phyloP scores from a whole-genome alignment of 2,797 vertebrate genomes.

The Hemitrygon akajei region DNA sequence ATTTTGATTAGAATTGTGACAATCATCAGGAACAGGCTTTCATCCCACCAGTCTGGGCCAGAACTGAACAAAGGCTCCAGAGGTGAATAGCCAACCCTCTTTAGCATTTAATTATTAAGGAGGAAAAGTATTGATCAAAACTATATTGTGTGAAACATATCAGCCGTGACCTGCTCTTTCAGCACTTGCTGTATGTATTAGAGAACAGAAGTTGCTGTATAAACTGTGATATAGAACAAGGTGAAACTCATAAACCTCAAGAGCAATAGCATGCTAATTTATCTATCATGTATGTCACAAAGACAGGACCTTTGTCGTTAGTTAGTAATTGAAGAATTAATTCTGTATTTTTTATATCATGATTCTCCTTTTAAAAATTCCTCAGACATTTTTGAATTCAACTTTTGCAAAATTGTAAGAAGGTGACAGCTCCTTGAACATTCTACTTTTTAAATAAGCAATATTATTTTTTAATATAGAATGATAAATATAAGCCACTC shows the following conservation, averaged over 20 bases:
- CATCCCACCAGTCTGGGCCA: background rate
- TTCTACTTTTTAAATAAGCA: background rate
- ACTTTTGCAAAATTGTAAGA: background rate
- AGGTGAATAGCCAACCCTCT: background rate
- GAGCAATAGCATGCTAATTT: slow-evolving; percentile 19
- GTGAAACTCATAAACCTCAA: slow-evolving; percentile 11
- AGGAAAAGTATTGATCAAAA: slow-evolving; percentile 22
- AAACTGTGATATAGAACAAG: background rate
- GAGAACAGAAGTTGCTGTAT: background rate
- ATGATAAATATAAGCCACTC: background rate
- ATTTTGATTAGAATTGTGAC: background rate
- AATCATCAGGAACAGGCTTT: background rate
- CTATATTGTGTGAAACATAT: slow-evolving; percentile 13
- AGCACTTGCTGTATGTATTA: background rate
- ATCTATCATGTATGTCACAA: background rate
- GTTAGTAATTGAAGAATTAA: slow-evolving; percentile 3
- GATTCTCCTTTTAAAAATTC: background rate
- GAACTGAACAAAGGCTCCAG: background rate
- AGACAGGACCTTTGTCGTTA: background rate
- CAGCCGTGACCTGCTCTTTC: slow-evolving; percentile 9
- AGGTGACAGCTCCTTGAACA: background rate
- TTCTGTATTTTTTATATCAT: background rate
- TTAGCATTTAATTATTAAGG: slow-evolving; percentile 14
- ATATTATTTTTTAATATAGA: background rate
- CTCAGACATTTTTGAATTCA: background rate